Evolutionary conservation across 2,113 vertebrate species (phyloP), one percentile per base, ranked within the genome.

Genomic region (Pangasianodon gigas): DNA sequence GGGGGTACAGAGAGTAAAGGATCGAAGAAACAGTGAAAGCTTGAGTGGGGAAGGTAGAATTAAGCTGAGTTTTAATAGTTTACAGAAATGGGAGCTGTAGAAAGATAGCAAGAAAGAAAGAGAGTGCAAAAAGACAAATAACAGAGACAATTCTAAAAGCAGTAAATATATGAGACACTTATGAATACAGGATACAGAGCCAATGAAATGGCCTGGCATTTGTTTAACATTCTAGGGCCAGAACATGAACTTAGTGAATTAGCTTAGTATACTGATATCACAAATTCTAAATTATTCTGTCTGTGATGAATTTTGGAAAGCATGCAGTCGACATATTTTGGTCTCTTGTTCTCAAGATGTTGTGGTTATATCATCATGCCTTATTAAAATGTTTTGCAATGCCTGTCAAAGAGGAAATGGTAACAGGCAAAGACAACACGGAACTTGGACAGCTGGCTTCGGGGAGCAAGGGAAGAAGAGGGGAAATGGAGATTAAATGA

Each of bases 401-500:
- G 71, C 52, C 37, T 84, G 56, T 62, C 56, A 84, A 84, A 29
- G 21, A 62, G 37, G 56, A 84, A 84, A 84, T 84, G 82, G 32
- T 62, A 84, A 84, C 37, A 84, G 60, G 48, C 56, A 81, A 88
- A 21, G 62, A 83, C 77, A 56, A 67, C 77, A 51, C 67, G 51
- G 62, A 88, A 69, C 62, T 54, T 56, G 48, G 62, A 65, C 79
- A 69, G 79, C 87, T 82, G 62, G 77, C 46, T 69, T 52, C 32
- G n/a, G 58, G 48, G n/a, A 88, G 87, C 46, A 67, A 67, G 19
- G 46, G 58, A 52, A 82, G 26, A 65, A 65, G 75, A 46, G 41
- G 74, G 79, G 87, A 88, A 29, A 60, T 41, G 84, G 89, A 94
- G 93, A 95, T 95, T 93, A 92, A 94, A 74, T 67, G 82, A 88